phyloP scores from a whole-genome alignment of 2,113 vertebrate species.

The Apus apus region DNA sequence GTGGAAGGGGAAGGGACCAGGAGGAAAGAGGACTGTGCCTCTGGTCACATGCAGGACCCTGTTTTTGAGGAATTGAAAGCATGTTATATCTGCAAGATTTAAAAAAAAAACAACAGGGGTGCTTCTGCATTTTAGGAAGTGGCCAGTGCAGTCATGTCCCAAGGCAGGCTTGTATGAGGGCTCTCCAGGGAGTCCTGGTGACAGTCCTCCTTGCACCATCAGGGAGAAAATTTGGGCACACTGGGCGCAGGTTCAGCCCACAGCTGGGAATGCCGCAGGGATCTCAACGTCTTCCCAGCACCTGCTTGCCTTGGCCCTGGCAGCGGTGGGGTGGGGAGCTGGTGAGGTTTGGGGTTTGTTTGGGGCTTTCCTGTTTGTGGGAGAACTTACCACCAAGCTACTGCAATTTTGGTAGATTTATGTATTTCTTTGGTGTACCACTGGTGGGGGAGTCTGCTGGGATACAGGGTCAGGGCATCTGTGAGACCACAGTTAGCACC shows the following conservation, averaged over 20 bases:
- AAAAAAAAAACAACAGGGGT: neutral
- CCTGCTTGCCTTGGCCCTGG: neutral
- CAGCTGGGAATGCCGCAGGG: neutral
- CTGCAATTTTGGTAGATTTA: neutral
- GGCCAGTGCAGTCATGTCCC: neutral
- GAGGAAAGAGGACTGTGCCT: neutral
- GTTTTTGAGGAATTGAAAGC: conserved; percentile 67
- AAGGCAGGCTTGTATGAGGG: neutral
- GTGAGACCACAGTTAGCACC: neutral
- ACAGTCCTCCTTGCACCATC: neutral
- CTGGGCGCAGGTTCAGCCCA: accelerated
- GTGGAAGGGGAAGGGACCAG: conserved; percentile 31
- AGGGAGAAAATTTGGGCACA: accelerated
- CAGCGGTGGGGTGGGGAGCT: neutral
- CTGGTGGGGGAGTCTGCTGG: neutral
- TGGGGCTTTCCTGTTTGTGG: neutral
- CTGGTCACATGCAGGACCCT: conserved; percentile 19
- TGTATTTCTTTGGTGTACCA: neutral
- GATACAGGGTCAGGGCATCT: neutral
- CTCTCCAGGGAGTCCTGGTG: neutral
- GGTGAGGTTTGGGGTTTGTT: neutral
- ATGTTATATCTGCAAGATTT: conserved; percentile 39
- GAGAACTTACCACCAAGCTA: neutral
- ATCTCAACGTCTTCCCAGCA: neutral
- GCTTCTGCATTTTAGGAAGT: conserved; percentile 38